Base-by-base conservation (phyloP, 2,888 invertebrate species). In the Linnaemya vulpina region DNA sequence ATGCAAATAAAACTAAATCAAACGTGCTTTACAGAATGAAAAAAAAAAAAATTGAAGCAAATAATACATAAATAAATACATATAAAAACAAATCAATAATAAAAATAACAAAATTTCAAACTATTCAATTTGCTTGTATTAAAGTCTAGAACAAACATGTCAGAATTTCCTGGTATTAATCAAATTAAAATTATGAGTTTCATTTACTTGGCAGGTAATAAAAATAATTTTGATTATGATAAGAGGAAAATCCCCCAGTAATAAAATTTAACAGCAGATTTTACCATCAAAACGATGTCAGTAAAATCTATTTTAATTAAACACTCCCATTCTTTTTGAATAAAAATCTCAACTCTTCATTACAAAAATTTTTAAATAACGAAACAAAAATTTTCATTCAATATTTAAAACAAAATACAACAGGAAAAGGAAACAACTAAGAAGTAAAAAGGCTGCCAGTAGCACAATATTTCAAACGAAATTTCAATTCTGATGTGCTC, bases 371-470 rank as follows among this genome's bases (percentile, higher is more conserved):
- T 17, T 74, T 74, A 49, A 80, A 60, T 13, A 43, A 43, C 25
- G 40, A 60, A 51, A 43, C 25, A 73, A 73, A 49, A 46, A 43
- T 9, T 49, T 73, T 55, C 38, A 49, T 65, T 65, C 17, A 55
- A 38, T 58, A 71, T 71, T 43, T 25, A 71, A 17, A 63, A 25
- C 35, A n/a, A 20, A 76, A 68, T 7, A 22, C 10, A 35, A n/a
- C n/a, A 30, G 5, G 13, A 58, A 20, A 30, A 0, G 17, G 3
- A 22, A 8, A 9, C 35, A 73, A 17, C 8, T 30, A 43, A 40
- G 13, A 38, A n/a, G 46, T 58, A 68, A 62, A 68, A 62, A 76
- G 73, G 80, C 84, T 84, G 84, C 73, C 84, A 80, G 46, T 80
- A 49, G 46, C 84, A 80, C 0, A 30, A 58, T 13, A 65, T 67